phyloP scores from a whole-genome alignment of 2,797 vertebrate genomes.

The Anabacerthia variegaticeps region DNA sequence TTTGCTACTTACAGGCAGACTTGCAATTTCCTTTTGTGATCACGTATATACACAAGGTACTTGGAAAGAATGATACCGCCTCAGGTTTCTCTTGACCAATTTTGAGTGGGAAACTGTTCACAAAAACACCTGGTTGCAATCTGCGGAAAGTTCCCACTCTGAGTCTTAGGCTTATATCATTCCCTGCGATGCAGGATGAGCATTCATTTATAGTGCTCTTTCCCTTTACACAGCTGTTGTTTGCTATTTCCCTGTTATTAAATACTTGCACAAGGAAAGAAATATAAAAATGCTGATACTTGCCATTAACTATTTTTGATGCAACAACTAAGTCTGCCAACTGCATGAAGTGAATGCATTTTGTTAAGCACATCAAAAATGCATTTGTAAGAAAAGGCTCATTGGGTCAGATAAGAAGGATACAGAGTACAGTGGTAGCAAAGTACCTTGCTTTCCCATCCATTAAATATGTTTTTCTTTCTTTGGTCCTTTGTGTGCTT shows the following conservation, averaged over 20 bases:
- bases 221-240: slow-evolving; percentile 72
- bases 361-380: slow-evolving; percentile 71
- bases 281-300: slow-evolving; percentile 73
- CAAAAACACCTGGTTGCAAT: slow-evolving; percentile 30
- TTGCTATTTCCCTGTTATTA: slow-evolving; percentile 71
- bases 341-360: slow-evolving; percentile 67
- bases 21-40: fast-evolving
- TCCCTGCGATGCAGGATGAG: slow-evolving; percentile 52
- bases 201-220: slow-evolving; percentile 64
- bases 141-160: slow-evolving; percentile 40
- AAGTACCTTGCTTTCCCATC: slow-evolving; percentile 13
- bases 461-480: neutral
- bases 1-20: neutral
- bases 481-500: neutral
- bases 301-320: slow-evolving; percentile 72
- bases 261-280: slow-evolving; percentile 69
- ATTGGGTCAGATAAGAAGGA: slow-evolving; percentile 41
- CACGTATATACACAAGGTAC: neutral
- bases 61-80: neutral
- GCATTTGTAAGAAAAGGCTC: slow-evolving; percentile 47
- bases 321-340: slow-evolving; percentile 69
- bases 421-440: neutral
- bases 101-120: neutral
- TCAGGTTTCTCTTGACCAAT: neutral
- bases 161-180: neutral